Percentiles rank a stretch among this genome's conserved stretches.
phyloP scores from a whole-genome alignment of 92 coral and sea anemone genomes.

The Phymanthus crucifer region DNA sequence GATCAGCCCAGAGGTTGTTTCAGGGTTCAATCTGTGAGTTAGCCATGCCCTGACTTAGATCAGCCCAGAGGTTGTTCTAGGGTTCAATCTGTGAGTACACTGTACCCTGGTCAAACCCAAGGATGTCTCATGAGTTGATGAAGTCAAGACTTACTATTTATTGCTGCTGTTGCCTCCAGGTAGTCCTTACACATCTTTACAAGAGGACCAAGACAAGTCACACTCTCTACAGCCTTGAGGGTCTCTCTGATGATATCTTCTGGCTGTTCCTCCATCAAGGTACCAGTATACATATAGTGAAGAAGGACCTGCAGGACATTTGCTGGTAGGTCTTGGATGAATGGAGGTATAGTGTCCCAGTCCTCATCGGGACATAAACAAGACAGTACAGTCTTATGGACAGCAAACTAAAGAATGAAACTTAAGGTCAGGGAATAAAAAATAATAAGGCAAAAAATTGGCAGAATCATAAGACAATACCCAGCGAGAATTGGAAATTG shows the following conservation, averaged over 20 bases:
- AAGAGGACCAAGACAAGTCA: constrained; percentile 44
- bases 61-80: no score
- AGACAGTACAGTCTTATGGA: constrained; percentile 71
- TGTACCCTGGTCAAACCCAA: no score
- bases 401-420: constrained; percentile 49
- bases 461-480: no score
- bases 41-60: no score
- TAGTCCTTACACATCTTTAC: constrained; percentile 57
- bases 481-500: no score
- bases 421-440: not conserved
- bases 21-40: no score
- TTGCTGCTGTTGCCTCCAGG: constrained; percentile 79
- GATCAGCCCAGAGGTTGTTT: no score
- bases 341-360: constrained; percentile 67
- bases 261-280: constrained; percentile 46
- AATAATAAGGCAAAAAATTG: not conserved
- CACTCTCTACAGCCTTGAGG: constrained; percentile 38
- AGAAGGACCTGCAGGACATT: constrained; percentile 61
- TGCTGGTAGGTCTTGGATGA: constrained; percentile 46
- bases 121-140: not conserved
- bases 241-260: constrained; percentile 61
- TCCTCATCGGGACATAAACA: constrained; percentile 56
- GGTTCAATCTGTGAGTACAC: no score
- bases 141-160: constrained; percentile 49
- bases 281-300: constrained; percentile 67